Percentiles rank a stretch among this genome's conserved stretches.
Conservation (phyloP, 30 jellyfish, hydroid and myxozoan genomes). For the Cassiopea andromeda region DNA sequence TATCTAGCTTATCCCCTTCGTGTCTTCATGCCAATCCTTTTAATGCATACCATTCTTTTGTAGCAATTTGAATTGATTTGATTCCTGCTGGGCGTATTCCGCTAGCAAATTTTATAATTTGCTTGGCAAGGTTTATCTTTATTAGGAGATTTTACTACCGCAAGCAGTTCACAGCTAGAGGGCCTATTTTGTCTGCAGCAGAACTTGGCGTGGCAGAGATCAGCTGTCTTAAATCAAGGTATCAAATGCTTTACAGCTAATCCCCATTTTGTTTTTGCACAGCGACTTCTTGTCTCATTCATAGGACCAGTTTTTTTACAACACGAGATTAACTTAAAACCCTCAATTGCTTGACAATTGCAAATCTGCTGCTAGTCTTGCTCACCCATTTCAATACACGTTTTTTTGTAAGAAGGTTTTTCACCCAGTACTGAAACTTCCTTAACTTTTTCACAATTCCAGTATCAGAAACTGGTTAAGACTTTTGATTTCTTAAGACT, state of each 20-base stretch:
- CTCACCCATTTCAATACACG: no score
- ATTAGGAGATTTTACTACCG: not conserved
- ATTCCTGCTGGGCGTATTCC: not conserved
- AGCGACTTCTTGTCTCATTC: not conserved
- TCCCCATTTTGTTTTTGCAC: not conserved
- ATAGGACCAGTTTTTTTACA: not conserved
- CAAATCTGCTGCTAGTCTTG: no score
- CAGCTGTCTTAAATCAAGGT: not conserved
- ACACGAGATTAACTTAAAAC: not conserved
- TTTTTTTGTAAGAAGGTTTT: no score
- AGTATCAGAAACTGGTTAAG: no score
- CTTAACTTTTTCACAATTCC: no score
- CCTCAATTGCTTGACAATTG: not conserved
- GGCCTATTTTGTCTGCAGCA: not conserved
- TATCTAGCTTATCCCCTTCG: not conserved
- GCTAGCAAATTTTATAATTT: not conserved
- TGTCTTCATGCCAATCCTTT: not conserved
- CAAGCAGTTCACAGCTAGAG: not conserved
- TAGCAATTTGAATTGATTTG: not conserved
- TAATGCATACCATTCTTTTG: not conserved
- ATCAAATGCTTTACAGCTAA: not conserved
- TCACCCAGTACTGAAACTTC: no score
- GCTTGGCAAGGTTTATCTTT: not conserved
- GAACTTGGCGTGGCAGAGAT: constrained; percentile 19
- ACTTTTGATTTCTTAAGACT: no score